Percentiles rank a stretch among this genome's conserved stretches.
Conservation (phyloP, 2,888 invertebrate genomes). For the Tineola bisselliella region DNA sequence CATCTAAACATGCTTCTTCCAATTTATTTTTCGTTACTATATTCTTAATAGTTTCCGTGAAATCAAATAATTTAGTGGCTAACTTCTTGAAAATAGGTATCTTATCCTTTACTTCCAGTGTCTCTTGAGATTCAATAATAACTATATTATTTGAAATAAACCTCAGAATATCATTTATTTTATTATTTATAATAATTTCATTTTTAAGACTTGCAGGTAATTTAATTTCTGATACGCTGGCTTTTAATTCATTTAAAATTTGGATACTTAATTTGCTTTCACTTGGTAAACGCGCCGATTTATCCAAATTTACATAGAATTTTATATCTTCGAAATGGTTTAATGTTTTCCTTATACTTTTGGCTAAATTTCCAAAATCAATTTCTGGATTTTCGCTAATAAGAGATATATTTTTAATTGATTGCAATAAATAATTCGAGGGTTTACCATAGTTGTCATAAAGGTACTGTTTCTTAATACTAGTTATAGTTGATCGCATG, state of each 20-base stretch:
- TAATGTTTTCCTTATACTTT: slow-evolving; percentile 40
- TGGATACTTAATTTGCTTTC: slow-evolving; percentile 52
- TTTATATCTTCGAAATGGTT: slow-evolving; percentile 61
- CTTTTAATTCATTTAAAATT: slow-evolving; percentile 40
- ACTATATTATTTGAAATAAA: slow-evolving; percentile 25
- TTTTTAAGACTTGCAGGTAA: slow-evolving; percentile 21
- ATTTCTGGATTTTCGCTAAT: slow-evolving; percentile 24
- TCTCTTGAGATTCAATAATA: slow-evolving; percentile 32
- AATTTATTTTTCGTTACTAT: neutral
- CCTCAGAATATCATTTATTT: slow-evolving; percentile 21
- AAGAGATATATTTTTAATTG: slow-evolving; percentile 37
- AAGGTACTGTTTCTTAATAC: slow-evolving; percentile 52
- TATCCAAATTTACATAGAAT: slow-evolving; percentile 57
- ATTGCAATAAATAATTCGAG: slow-evolving; percentile 36
- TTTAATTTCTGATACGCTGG: slow-evolving; percentile 27
- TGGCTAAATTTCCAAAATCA: slow-evolving; percentile 36
- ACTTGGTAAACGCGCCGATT: slow-evolving; percentile 54
- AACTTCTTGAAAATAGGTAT: slow-evolving; percentile 48
- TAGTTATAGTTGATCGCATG: slow-evolving; percentile 61
- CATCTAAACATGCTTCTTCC: neutral
- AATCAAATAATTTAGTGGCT: slow-evolving; percentile 25
- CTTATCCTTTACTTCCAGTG: slow-evolving; percentile 51
- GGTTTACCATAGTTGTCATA: slow-evolving; percentile 55
- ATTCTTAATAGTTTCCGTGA: slow-evolving; percentile 19
- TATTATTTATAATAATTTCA: slow-evolving; percentile 19